phyloP scores from a whole-genome alignment of 2,113 vertebrate species.

The Cinclus mexicanus region DNA sequence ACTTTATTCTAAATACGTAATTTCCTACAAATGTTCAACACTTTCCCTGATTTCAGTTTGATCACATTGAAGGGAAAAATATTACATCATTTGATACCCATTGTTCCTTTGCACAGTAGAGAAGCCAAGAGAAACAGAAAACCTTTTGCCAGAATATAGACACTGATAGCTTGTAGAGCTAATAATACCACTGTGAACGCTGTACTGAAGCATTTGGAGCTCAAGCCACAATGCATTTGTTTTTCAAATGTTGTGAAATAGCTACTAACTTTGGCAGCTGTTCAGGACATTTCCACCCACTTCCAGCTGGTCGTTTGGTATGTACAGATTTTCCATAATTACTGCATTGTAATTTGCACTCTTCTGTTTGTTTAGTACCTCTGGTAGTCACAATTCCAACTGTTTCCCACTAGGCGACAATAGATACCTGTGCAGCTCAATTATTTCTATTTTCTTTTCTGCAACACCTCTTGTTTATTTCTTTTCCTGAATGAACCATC shows the following conservation, averaged over 20 bases:
- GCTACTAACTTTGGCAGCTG: slow-evolving; percentile 67
- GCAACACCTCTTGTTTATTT: neutral
- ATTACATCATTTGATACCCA: slow-evolving; percentile 35
- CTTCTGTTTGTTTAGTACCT: neutral
- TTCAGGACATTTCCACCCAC: slow-evolving; percentile 70
- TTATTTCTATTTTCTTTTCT: neutral
- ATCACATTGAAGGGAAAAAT: neutral
- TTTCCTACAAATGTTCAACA: neutral
- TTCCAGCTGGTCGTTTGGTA: slow-evolving; percentile 65
- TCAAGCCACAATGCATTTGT: slow-evolving; percentile 45
- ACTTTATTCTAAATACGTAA: neutral
- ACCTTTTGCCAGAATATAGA: slow-evolving; percentile 30
- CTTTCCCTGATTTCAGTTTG: neutral
- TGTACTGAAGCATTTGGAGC: slow-evolving; percentile 43
- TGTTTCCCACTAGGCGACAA: slow-evolving; percentile 50
- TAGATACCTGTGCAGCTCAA: slow-evolving; percentile 38
- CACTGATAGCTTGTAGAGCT: slow-evolving; percentile 30
- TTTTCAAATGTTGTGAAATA: slow-evolving; percentile 72
- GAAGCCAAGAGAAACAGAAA: slow-evolving; percentile 56
- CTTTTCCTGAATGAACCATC: slow-evolving; percentile 8
- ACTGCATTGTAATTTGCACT: slow-evolving; percentile 22
- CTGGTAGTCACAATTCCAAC: slow-evolving; percentile 32
- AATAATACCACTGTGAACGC: slow-evolving; percentile 58
- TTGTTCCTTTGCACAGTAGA: slow-evolving; percentile 40
- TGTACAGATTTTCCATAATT: slow-evolving; percentile 47